Conservation (phyloP, 2,113 vertebrate species). For the Hucho hucho region DNA sequence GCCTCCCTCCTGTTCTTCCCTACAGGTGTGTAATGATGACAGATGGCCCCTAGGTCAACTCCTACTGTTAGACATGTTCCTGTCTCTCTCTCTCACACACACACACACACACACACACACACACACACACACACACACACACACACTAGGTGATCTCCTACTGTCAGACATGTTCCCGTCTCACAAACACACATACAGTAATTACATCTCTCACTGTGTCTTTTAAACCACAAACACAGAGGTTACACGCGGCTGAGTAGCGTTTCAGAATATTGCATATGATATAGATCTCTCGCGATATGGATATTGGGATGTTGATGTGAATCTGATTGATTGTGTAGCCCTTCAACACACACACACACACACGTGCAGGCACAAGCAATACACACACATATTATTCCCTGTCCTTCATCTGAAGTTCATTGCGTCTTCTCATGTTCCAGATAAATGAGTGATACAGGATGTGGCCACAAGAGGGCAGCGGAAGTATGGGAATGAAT, state of each 20-base stretch:
- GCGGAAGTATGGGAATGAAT: not conserved
- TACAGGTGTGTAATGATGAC: not conserved
- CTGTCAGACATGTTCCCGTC: not conserved
- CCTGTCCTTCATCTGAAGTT: not conserved
- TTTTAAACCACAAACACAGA: too few relatives aligned
- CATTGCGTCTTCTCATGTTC: not conserved
- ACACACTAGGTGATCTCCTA: not conserved
- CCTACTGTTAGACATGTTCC: not conserved
- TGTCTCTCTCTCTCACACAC: not conserved
- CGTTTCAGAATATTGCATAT: too few relatives aligned
- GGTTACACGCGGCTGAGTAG: too few relatives aligned
- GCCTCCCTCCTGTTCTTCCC: not conserved
- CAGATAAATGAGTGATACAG: not conserved
- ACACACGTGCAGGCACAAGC: too few relatives aligned
- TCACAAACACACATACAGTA: not conserved
- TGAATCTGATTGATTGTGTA: too few relatives aligned
- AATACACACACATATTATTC: not conserved
- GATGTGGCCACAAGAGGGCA: slow-evolving; percentile 60
- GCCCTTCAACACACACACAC: too few relatives aligned
- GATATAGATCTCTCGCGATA: too few relatives aligned
- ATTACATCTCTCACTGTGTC: too few relatives aligned
- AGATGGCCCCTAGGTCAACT: not conserved
- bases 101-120: too few relatives aligned
- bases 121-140: too few relatives aligned
- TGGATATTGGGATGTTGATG: too few relatives aligned